phyloP scores from a whole-genome alignment of 2,888 invertebrate genomes.

The Serripes groenlandicus region DNA sequence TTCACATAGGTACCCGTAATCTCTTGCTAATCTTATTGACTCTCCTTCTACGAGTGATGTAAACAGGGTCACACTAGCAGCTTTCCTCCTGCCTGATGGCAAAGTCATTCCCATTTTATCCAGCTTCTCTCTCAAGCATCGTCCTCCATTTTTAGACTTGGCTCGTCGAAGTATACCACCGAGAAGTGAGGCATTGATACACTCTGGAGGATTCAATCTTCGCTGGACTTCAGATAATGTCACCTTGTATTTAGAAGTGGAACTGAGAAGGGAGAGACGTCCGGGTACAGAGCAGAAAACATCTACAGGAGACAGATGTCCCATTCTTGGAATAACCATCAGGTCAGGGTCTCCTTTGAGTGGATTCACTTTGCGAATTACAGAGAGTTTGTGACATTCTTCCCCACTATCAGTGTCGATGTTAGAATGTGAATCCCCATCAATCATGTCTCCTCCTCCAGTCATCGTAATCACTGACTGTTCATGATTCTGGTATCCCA shows the following conservation, averaged over 20 bases:
- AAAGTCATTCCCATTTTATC: slow-evolving; percentile 98
- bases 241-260: slow-evolving; percentile 99
- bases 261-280: slow-evolving; percentile 96
- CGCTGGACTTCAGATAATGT: slow-evolving; percentile 99
- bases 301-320: slow-evolving; percentile 91
- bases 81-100: slow-evolving; percentile 99
- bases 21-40: slow-evolving; percentile 98
- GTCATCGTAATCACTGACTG: slow-evolving; percentile 47
- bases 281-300: slow-evolving; percentile 98
- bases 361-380: slow-evolving; percentile 49
- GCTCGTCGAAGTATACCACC: slow-evolving; percentile 98
- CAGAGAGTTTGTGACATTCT: slow-evolving; percentile 46
- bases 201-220: slow-evolving; percentile 98
- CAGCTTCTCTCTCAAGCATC: slow-evolving; percentile 96
- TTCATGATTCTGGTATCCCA: slow-evolving; percentile 43
- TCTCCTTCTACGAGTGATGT: slow-evolving; percentile 99
- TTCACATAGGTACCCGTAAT: slow-evolving; percentile 99
- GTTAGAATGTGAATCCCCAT: slow-evolving; percentile 25
- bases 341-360: slow-evolving; percentile 73
- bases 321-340: slow-evolving; percentile 79
- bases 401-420: slow-evolving; percentile 42
- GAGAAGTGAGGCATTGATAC: slow-evolving; percentile 98
- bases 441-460: slow-evolving; percentile 48
- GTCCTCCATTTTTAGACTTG: slow-evolving; percentile 99
- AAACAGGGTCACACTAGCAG: slow-evolving; percentile 97